Evolutionary conservation across 53 echinoderm and acorn worm species (phyloP), one percentile per base, ranked within the genome.

Genomic region (Apostichopus leukothele): DNA sequence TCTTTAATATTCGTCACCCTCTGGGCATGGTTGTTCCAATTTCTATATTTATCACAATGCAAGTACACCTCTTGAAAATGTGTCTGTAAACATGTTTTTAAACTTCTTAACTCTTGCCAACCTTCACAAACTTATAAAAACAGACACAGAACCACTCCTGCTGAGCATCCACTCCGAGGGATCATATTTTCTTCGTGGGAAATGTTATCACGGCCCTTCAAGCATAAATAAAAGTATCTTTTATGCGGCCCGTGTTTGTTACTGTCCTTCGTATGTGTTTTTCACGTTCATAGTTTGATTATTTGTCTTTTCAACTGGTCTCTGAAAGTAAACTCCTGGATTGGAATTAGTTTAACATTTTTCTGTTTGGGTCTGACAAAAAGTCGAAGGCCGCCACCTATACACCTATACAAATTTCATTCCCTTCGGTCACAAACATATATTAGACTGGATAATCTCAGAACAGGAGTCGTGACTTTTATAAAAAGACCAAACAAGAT

Each of bases 191-290:
- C 20, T 71, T 71, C 20, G 16, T 57, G 57, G 57, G 57, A 57
- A 57, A 57, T 57, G 10, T 57, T 57, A 57, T 57, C 57, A 57
- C 8, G 57, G 57, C 57, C 74, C 16, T 74, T 74, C 74, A 74
- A 74, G 16, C 16, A 74, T 74, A 74, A 74, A 74, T 9, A 74
- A 74, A 74, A 74, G 74, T 74, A 74, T 11, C 74, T 74, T 74
- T 74, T 67, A 74, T 74, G 74, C 74, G 68, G 68, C 1, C 16
- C 16, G 16, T 74, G 74, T 74, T 74, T 74, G 74, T 74, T 11
- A 74, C 74, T 74, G 9, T 13, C 74, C 74, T 74, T 74, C 74
- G 2, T 6, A 55, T 9, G 74, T 9, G 16, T 74, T 74, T 74
- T 74, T 74, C 74, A 74, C 74, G 10, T 74, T 13, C 74, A 74